A percentile compares a stretch with the other conserved stretches of the same genome.
These are phyloP conservation scores for Hydriomena furcata DNA, from an alignment of 2,888 invertebrate species.

Conservation along the genomic window DNA sequence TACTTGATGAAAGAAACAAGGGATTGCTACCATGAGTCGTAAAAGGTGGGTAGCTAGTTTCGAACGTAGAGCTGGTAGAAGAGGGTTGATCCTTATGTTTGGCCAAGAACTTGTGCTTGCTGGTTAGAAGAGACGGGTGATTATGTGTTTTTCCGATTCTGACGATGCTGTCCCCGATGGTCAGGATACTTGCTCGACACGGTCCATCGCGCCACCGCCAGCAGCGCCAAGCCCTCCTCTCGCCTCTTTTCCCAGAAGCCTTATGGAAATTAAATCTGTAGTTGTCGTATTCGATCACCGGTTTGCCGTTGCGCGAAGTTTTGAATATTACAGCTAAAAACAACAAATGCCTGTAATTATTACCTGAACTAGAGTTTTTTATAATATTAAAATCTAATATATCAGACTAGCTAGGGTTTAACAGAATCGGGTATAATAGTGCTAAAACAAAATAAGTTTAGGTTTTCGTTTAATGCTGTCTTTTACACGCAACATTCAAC, in stretches of 20 bases:
- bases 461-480: no score
- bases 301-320: slow-evolving; percentile 45
- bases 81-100: no score
- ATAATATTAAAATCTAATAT: no score
- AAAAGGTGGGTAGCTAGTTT: background rate
- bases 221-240: slow-evolving; percentile 48
- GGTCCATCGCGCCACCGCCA: slow-evolving; percentile 39
- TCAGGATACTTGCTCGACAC: slow-evolving; percentile 45
- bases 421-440: no score
- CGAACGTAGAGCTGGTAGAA: background rate
- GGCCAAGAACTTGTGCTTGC: background rate
- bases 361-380: no score
- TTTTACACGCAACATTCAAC: no score
- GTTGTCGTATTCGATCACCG: slow-evolving; percentile 40
- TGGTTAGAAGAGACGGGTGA: slow-evolving; percentile 8
- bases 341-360: background rate
- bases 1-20: no score
- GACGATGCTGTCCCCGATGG: slow-evolving; percentile 20
- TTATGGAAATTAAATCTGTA: slow-evolving; percentile 39
- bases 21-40: no score
- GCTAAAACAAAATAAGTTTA: no score
- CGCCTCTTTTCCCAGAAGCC: slow-evolving; percentile 15
- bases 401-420: no score
- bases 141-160: background rate
- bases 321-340: slow-evolving; percentile 28